phyloP scores from a whole-genome alignment of 2,797 vertebrate genomes.

The Merluccius polli region DNA sequence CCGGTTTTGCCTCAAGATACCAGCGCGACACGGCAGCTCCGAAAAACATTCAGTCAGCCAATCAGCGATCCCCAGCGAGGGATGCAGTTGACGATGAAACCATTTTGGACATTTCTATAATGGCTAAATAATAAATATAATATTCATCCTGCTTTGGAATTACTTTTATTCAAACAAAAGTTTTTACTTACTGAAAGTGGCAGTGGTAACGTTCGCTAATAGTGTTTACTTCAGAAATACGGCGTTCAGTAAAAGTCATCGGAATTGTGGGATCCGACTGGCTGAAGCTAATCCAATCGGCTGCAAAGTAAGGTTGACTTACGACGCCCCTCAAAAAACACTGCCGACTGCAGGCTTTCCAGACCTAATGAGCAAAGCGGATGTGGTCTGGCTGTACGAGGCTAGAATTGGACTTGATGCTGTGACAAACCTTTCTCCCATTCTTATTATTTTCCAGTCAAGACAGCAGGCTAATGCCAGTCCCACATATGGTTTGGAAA shows the following conservation, averaged over 20 bases:
- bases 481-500: neutral
- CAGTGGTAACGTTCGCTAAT: neutral
- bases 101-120: neutral
- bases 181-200: too few species aligned
- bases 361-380: neutral
- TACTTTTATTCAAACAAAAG: neutral
- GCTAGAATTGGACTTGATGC: neutral
- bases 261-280: neutral
- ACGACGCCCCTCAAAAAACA: neutral
- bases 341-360: neutral
- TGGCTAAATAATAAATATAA: neutral
- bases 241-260: neutral
- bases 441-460: slow-evolving; percentile 9
- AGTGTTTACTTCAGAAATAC: neutral
- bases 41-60: neutral
- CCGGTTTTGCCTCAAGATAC: neutral
- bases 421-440: neutral
- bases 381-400: neutral
- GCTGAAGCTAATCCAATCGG: neutral
- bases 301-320: neutral
- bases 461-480: slow-evolving; percentile 15
- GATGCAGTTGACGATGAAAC: neutral
- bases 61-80: neutral
- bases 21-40: neutral
- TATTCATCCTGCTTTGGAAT: neutral